Base-by-base conservation (phyloP, 2,888 invertebrate species). In the Esperia sulphurella region DNA sequence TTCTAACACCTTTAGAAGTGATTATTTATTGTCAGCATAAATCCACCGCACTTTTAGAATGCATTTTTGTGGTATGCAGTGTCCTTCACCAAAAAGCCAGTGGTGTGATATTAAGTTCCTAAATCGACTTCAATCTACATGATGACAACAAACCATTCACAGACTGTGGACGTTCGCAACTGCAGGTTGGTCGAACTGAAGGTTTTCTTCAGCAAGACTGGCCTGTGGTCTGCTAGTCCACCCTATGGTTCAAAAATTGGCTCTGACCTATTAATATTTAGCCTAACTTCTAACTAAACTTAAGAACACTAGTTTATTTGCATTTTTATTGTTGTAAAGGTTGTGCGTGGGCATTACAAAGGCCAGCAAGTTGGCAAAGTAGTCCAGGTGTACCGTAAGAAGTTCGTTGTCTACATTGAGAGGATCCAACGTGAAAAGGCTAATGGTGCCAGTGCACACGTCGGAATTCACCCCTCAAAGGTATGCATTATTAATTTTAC, bases 381-480 rank as follows among this genome's bases (percentile, higher is more conserved):
- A 52, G 96, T 99, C 43, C 98, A 98, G 86, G 96, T 98, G 12
- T 99, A 99, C 92, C 95, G 99, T 79, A 99, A 99, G 88, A 99
- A 99, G 89, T 99, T 97, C 87, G 98, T 98, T 43, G 94, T 99
- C 67, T 98, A 99, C 91, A 97, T 99, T 86, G 99, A 99, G 91
- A 94, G 99, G 89, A 98, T 99, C 79, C 99, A 99, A 89, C 93
- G 99, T 72, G 99, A 99, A 83, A 99, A 99, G 81, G 98, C 98
- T 52, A 99, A 99, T 76, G 99, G 99, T 59, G 97, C 98, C 59
- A 97, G 96, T 62, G 99, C 98, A 46, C 97, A 98, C 76, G 98
- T 99, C 59, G 99, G 99, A 75, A 98, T 99, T 80, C 98, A 99
- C 83, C 98, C 99, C 60, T 98, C 98, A 68, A 99, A 99, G 92